Base-by-base conservation (phyloP, 1,140 invertebrate genomes). In the Aphelenchoides fujianensis region DNA sequence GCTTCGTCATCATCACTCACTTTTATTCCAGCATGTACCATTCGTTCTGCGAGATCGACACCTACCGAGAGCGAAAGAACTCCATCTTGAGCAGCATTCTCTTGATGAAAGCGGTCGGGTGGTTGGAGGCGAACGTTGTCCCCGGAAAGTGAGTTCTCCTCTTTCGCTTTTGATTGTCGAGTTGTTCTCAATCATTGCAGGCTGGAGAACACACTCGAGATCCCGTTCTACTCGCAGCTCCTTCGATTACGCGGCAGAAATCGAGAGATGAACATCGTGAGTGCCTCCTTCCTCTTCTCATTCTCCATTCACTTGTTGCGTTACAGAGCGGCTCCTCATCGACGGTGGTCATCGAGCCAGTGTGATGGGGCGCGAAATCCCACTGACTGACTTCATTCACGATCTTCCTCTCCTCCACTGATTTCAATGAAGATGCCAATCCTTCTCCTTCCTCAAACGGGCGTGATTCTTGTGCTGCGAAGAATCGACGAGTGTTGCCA, bases 121-220 rank as follows among this genome's bases (percentile, higher is more conserved):
- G 81, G 81, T 63, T 82, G 19, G 81, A 82, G 37, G 69, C 78
- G 61, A 80, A 82, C 67, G 71, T 83, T 12, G 73, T 84, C 0
- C 79, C 79, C 27, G 79, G 79, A 57, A 70, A 68, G 76, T 77
- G 41, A 31, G 57, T 23, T 62, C 16, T 76, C 27, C 5, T 16
- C 23, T 67, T 70, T 74, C 3, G 16, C 28, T 71, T 37, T 23
- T 23, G 12, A 48, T n/a, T n/a, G n/a, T n/a, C n/a, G n/a, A n/a
- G n/a, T n/a, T n/a, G n/a, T n/a, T n/a, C 12, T 16, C 41, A 48
- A 48, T 23, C 12, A 48, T 16, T 48, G 12, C 23, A 48, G 41
- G 23, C 23, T 48, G 41, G 41, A 48, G 41, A 48, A 48, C 23
- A 48, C 12, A 16, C 41, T 48, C 23, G 41, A 48, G 41, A 16